These are phyloP conservation scores for Rhincodon typus DNA, from an alignment of 2,797 vertebrate species.

Conservation along the genomic window DNA sequence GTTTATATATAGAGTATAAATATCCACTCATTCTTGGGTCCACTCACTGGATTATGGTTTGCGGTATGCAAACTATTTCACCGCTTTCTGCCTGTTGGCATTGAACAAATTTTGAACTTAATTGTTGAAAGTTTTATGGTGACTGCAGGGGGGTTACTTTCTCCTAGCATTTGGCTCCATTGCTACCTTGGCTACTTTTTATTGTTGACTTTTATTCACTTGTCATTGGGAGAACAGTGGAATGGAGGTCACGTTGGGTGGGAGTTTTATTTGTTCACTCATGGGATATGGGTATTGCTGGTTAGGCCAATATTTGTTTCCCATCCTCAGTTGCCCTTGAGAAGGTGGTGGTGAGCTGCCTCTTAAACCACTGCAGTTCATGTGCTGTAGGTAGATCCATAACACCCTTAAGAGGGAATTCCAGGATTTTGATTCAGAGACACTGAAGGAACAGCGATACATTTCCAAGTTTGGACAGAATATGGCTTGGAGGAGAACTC, in stretches of 20 bases:
- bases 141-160: neutral
- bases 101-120: neutral
- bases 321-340: too few species aligned
- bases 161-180: neutral
- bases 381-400: too few species aligned
- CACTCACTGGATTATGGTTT: neutral
- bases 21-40: neutral
- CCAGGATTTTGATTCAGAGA: too few species aligned
- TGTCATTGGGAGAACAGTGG: neutral
- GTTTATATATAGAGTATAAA: neutral
- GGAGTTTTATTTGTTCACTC: neutral
- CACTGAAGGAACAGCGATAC: too few species aligned
- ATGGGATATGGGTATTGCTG: too few species aligned
- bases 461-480: too few species aligned
- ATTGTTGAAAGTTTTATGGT: neutral
- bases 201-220: neutral
- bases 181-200: neutral
- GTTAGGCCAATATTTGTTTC: too few species aligned
- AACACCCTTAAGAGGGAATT: too few species aligned
- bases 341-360: too few species aligned
- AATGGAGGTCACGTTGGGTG: neutral
- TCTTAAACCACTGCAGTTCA: too few species aligned
- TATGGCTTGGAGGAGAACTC: too few species aligned
- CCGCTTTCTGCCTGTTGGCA: neutral
- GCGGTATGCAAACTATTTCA: neutral